These are phyloP conservation scores for Rhynchonycteris naso DNA, from an alignment of 2,797 vertebrate genomes.

Conservation along the genomic window DNA sequence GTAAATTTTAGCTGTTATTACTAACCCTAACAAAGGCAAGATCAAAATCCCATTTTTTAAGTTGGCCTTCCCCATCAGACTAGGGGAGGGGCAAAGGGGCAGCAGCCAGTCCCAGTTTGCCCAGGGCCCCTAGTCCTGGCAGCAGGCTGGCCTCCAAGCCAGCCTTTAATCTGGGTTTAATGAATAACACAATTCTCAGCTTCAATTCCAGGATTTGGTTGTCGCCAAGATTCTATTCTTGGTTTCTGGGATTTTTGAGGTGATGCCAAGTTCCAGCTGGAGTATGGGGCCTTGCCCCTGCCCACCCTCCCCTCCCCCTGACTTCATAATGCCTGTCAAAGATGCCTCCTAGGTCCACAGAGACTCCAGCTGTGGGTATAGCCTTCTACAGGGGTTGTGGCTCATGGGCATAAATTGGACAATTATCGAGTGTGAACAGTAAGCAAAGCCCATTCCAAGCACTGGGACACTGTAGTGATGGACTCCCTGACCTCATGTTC, in stretches of 20 bases:
- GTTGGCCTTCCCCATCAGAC: background rate
- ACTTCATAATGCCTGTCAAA: background rate
- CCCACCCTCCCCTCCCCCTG: background rate
- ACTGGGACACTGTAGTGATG: background rate
- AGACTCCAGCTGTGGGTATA: background rate
- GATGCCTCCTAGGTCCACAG: background rate
- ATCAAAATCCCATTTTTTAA: slow-evolving; percentile 4
- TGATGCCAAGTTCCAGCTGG: slow-evolving; percentile 57
- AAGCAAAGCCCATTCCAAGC: background rate
- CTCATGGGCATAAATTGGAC: background rate
- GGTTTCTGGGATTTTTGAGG: slow-evolving; percentile 60
- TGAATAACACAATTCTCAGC: slow-evolving; percentile 65
- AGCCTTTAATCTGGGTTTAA: slow-evolving; percentile 42
- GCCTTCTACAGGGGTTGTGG: background rate
- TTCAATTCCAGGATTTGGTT: slow-evolving; percentile 65
- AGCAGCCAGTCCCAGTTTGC: background rate
- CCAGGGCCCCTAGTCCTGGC: background rate
- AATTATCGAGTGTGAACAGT: background rate
- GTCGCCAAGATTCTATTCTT: slow-evolving; percentile 70
- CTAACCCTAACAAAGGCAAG: background rate
- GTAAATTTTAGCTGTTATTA: slow-evolving; percentile 13
- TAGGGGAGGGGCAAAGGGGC: background rate
- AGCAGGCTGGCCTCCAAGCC: background rate
- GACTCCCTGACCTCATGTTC: background rate
- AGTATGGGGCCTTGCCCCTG: slow-evolving; percentile 45